phyloP scores from a whole-genome alignment of 2,113 vertebrate genomes.

The Pachypanchax playfairii region DNA sequence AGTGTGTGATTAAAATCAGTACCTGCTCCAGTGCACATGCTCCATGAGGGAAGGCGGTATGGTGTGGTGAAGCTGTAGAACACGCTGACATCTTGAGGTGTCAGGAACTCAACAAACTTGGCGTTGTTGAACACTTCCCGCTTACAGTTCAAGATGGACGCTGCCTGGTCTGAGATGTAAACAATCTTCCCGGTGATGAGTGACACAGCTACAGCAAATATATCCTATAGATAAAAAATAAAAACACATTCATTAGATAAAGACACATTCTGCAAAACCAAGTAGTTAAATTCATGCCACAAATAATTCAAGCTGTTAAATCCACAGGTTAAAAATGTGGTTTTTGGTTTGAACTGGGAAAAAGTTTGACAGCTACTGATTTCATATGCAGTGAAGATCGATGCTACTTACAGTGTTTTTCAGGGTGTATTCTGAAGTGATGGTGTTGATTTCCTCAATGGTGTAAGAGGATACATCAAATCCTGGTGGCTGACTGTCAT shows the following conservation, averaged over 20 bases:
- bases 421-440: slow-evolving; percentile 88
- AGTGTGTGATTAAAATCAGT: background rate
- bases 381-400: background rate
- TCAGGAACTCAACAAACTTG: slow-evolving; percentile 95
- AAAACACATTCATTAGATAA: background rate
- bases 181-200: slow-evolving; percentile 90
- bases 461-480: slow-evolving; percentile 88
- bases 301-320: too few species aligned
- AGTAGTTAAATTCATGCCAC: too few species aligned
- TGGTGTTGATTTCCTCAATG: slow-evolving; percentile 87
- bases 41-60: slow-evolving; percentile 90
- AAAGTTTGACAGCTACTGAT: too few species aligned
- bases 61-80: slow-evolving; percentile 94
- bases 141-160: slow-evolving; percentile 88
- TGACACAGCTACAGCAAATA: slow-evolving; percentile 93
- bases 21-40: slow-evolving; percentile 88
- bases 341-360: too few species aligned
- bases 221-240: slow-evolving; percentile 79
- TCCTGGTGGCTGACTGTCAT: slow-evolving; percentile 85
- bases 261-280: too few species aligned
- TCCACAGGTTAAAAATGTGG: too few species aligned
- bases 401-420: slow-evolving; percentile 86
- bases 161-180: slow-evolving; percentile 92
- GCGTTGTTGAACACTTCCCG: slow-evolving; percentile 85
- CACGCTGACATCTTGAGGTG: slow-evolving; percentile 91